Evolutionary conservation across 2,888 invertebrate species (phyloP).

Genomic region (Cheilosia soror): DNA sequence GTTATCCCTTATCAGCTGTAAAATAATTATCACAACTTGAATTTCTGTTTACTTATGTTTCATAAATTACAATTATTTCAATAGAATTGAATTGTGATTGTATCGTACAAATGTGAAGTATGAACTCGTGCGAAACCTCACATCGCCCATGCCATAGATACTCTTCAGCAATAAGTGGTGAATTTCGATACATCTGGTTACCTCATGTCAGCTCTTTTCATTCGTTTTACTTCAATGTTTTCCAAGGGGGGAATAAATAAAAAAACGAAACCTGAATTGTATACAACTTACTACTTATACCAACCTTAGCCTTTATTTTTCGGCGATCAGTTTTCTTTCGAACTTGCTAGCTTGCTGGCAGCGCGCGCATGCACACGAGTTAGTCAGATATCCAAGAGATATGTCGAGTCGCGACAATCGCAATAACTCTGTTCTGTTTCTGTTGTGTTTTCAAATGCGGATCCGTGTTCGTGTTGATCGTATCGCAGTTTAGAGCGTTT

Average conservation of each 20-base stretch:
- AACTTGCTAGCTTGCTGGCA: constrained; percentile 56
- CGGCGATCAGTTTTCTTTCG: constrained; percentile 68
- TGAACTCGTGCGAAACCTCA: background rate
- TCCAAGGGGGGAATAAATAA: constrained; percentile 53
- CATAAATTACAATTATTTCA: background rate
- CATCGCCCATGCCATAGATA: background rate
- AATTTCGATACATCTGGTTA: constrained; percentile 50
- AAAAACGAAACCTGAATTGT: constrained; percentile 69
- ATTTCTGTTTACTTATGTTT: constrained; percentile 1
- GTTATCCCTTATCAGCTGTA: constrained; percentile 43
- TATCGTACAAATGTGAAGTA: background rate
- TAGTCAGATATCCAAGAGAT: constrained; percentile 44
- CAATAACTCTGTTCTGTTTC: constrained; percentile 2
- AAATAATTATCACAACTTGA: constrained; percentile 48
- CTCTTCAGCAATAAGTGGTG: background rate
- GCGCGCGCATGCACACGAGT: constrained; percentile 51
- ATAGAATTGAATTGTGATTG: background rate
- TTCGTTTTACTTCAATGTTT: constrained; percentile 42
- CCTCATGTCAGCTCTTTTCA: constrained; percentile 26
- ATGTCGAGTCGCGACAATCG: constrained; percentile 19
- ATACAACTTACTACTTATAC: constrained; percentile 56
- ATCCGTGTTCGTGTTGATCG: constrained; percentile 70
- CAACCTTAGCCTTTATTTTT: constrained; percentile 73
- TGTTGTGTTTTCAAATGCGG: constrained; percentile 62
- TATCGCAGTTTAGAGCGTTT: constrained; percentile 56